Percentiles rank a stretch among this genome's conserved stretches.
phyloP scores from a whole-genome alignment of 2,113 vertebrate species.

The Alosa alosa region DNA sequence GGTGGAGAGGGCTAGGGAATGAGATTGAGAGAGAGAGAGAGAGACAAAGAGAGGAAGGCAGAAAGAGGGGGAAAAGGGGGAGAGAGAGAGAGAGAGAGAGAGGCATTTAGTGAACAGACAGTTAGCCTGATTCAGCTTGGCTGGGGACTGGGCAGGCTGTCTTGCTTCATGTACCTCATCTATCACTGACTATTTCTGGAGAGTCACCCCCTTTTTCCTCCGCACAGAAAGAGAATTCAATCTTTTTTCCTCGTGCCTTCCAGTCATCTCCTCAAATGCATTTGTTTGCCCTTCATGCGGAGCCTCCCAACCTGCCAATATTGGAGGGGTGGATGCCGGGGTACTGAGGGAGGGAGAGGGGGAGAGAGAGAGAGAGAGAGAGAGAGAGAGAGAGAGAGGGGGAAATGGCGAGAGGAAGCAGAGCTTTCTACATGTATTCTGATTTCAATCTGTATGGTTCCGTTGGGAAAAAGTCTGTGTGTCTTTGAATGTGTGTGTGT shows the following conservation, averaged over 20 bases:
- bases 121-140: slow-evolving; percentile 72
- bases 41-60: slow-evolving; percentile 57
- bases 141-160: slow-evolving; percentile 69
- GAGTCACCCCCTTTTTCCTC: slow-evolving; percentile 57
- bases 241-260: slow-evolving; percentile 63
- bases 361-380: slow-evolving; percentile 17
- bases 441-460: slow-evolving; percentile 63
- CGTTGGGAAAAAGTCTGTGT: slow-evolving; percentile 44
- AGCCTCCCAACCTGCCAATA: slow-evolving; percentile 60
- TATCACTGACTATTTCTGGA: slow-evolving; percentile 71
- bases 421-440: slow-evolving; percentile 61
- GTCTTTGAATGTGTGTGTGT: not conserved
- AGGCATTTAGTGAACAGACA: slow-evolving; percentile 67
- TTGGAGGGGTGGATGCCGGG: slow-evolving; percentile 34
- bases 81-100: slow-evolving; percentile 28
- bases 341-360: not conserved
- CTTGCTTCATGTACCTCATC: slow-evolving; percentile 70
- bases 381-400: slow-evolving; percentile 40
- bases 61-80: slow-evolving; percentile 24
- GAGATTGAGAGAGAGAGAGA: not conserved
- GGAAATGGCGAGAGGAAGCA: slow-evolving; percentile 56
- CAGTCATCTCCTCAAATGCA: slow-evolving; percentile 67
- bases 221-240: slow-evolving; percentile 62
- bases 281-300: slow-evolving; percentile 60
- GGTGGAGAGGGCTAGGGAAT: not conserved